Evolutionary conservation across 2,797 vertebrate genomes (phyloP).

Genomic region (Naso thynnoides): DNA sequence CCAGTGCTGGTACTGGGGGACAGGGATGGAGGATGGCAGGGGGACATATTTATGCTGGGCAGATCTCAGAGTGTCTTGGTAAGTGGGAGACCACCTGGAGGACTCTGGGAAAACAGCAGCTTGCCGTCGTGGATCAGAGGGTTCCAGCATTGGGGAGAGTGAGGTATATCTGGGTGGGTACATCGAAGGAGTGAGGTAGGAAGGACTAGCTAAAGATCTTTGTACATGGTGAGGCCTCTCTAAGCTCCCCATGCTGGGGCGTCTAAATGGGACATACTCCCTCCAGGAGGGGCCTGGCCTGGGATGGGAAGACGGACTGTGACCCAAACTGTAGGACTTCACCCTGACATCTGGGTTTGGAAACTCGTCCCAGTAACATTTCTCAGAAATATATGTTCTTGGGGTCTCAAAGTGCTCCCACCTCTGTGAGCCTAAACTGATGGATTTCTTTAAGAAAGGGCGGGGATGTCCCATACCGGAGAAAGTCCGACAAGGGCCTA

Average conservation of each 20-base stretch:
- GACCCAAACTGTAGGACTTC: constrained; percentile 83
- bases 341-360: constrained; percentile 76
- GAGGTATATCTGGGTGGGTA: constrained; percentile 74
- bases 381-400: constrained; percentile 81
- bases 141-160: constrained; percentile 68
- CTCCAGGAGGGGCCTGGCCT: constrained; percentile 81
- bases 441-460: constrained; percentile 85
- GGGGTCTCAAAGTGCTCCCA: constrained; percentile 86
- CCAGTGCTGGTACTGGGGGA: constrained; percentile 71
- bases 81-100: constrained; percentile 79
- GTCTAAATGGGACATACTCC: constrained; percentile 75
- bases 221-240: constrained; percentile 73
- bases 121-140: constrained; percentile 79
- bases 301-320: constrained; percentile 64
- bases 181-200: constrained; percentile 74
- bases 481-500: constrained; percentile 80
- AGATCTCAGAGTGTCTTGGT: constrained; percentile 77
- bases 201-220: constrained; percentile 72
- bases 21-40: constrained; percentile 64
- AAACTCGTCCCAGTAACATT: constrained; percentile 82
- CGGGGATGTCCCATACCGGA: constrained; percentile 75
- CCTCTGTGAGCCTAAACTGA: constrained; percentile 84
- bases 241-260: constrained; percentile 74
- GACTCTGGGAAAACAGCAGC: constrained; percentile 80
- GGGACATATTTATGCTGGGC: constrained; percentile 80